Evolutionary conservation across 2,797 vertebrate genomes (phyloP).

Genomic region (Setipinna tenuifilis): DNA sequence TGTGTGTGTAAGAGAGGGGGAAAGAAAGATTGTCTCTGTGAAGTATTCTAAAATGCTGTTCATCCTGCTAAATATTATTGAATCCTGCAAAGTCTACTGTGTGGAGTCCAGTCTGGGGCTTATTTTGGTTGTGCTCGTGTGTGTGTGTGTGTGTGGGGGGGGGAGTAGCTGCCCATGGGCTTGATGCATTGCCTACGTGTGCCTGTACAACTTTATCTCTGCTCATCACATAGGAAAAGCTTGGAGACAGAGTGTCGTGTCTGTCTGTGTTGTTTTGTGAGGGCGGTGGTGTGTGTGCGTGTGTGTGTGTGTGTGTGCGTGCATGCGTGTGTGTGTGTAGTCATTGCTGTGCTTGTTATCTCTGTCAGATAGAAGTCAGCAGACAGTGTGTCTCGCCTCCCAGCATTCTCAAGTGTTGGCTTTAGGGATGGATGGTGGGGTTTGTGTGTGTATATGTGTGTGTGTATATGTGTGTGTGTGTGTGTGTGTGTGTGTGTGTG

Average conservation of each 20-base stretch:
- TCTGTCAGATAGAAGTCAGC: slow-evolving; percentile 69
- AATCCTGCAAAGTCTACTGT: not conserved
- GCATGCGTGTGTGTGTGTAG: slow-evolving; percentile 57
- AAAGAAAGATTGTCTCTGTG: not conserved
- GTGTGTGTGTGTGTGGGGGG: slow-evolving; percentile 29
- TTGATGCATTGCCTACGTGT: slow-evolving; percentile 40
- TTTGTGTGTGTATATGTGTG: slow-evolving; percentile 40
- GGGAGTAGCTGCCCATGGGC: not conserved
- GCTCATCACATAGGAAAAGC: slow-evolving; percentile 46
- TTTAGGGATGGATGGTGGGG: slow-evolving; percentile 52
- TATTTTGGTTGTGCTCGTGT: not conserved
- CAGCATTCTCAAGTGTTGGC: slow-evolving; percentile 59
- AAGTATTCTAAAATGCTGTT: not conserved
- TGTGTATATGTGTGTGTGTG: slow-evolving; percentile 31
- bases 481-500: slow-evolving; percentile 38
- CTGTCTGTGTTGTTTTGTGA: slow-evolving; percentile 46
- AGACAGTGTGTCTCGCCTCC: slow-evolving; percentile 69
- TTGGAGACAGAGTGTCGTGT: slow-evolving; percentile 60
- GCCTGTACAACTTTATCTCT: slow-evolving; percentile 37
- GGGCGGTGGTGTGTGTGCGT: slow-evolving; percentile 36
- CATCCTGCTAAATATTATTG: not conserved
- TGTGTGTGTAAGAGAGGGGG: slow-evolving; percentile 18
- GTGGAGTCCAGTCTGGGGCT: not conserved
- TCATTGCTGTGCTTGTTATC: slow-evolving; percentile 59
- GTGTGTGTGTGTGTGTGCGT: slow-evolving; percentile 40